Percentiles rank a stretch among this genome's conserved stretches.
phyloP scores from a whole-genome alignment of 2,797 vertebrate genomes.

The Hylomyscus alleni region DNA sequence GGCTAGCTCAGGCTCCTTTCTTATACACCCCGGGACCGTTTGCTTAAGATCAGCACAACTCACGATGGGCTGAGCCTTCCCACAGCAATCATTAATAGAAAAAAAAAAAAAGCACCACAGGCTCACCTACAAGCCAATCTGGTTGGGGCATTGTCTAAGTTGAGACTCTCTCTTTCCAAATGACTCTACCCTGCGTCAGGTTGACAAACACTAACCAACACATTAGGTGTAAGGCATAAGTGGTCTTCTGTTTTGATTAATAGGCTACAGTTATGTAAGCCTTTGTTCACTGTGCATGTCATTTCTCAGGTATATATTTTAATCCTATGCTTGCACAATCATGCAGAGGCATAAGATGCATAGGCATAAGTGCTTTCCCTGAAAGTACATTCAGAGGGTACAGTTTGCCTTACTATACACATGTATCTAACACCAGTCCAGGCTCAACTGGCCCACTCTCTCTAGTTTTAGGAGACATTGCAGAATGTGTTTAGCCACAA shows the following conservation, averaged over 20 bases:
- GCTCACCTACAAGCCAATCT: background rate
- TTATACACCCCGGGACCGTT: background rate
- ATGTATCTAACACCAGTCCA: background rate
- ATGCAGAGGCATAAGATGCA: background rate
- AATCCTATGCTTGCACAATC: background rate
- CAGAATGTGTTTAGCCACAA: background rate
- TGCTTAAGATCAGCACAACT: background rate
- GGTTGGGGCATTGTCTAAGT: background rate
- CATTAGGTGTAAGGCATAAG: background rate
- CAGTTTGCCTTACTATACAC: background rate
- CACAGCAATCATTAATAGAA: background rate
- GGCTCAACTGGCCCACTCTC: background rate
- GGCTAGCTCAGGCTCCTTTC: background rate
- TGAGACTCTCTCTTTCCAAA: background rate
- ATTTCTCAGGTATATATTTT: background rate
- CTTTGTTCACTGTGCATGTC: background rate
- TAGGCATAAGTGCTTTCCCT: background rate
- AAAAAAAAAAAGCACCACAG: background rate
- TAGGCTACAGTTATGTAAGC: background rate
- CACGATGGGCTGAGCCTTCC: background rate
- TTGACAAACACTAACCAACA: background rate
- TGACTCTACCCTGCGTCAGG: background rate
- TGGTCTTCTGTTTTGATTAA: background rate
- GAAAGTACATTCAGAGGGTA: background rate
- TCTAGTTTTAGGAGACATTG: background rate